Conservation (phyloP, 2,113 vertebrate genomes). For the Ibidorhyncha struthersii region DNA sequence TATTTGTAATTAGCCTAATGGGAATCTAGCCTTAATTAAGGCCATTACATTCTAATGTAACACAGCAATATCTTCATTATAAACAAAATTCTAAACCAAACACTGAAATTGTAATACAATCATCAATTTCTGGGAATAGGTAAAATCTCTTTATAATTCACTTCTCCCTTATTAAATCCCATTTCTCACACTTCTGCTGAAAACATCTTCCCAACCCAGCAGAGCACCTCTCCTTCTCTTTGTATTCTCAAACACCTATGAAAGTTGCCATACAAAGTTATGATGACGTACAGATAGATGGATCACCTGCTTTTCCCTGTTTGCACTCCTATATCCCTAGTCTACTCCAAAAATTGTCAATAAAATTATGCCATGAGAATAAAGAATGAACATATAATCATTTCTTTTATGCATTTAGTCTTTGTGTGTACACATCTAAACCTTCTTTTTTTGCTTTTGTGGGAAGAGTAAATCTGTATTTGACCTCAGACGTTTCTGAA, state of each 20-base stretch:
- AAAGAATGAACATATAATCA: neutral
- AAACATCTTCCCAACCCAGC: neutral
- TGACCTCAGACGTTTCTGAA: conserved; percentile 69
- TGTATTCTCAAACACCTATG: neutral
- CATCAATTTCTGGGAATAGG: neutral
- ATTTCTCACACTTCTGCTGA: neutral
- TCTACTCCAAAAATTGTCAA: neutral
- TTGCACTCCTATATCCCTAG: neutral
- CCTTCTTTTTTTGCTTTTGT: conserved; percentile 15
- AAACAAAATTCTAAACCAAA: neutral
- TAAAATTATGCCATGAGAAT: neutral
- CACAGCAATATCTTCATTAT: neutral
- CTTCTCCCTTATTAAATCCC: neutral
- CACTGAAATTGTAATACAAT: neutral
- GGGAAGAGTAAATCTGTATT: conserved; percentile 67
- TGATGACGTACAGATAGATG: rapidly evolving
- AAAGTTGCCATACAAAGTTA: neutral
- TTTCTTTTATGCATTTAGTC: neutral
- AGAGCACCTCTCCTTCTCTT: neutral
- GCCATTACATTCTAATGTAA: neutral
- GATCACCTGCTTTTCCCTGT: rapidly evolving
- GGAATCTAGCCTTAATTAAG: neutral
- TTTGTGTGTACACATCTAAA: neutral
- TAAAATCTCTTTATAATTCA: neutral
- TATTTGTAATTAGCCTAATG: neutral